A percentile compares a stretch with the other conserved stretches of the same genome.
Conservation (phyloP, 2,888 invertebrate genomes). For the Heliconius cydno region DNA sequence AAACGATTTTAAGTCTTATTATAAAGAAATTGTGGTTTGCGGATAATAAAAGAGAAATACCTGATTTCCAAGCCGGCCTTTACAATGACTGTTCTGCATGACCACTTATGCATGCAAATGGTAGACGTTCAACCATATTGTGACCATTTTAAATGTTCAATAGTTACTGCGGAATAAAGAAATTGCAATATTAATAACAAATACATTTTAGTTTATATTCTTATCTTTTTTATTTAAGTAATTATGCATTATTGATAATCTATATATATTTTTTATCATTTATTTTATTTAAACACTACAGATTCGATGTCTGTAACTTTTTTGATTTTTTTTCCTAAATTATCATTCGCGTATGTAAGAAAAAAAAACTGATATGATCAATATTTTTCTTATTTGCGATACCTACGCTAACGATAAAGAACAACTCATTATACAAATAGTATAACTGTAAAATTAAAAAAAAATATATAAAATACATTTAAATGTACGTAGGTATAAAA, state of each 20-base stretch:
- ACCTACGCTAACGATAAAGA: too few relatives aligned
- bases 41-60: conserved; percentile 31
- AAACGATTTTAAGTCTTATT: conserved; percentile 40
- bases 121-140: conserved; percentile 13
- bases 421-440: too few relatives aligned
- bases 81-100: conserved; percentile 46
- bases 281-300: too few relatives aligned
- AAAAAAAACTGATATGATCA: too few relatives aligned
- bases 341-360: too few relatives aligned
- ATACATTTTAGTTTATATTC: background rate
- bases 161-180: background rate
- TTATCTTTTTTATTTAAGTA: background rate
- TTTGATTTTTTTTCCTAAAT: too few relatives aligned
- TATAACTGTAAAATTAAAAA: too few relatives aligned
- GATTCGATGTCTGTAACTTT: too few relatives aligned
- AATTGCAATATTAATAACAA: background rate
- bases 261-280: too few relatives aligned
- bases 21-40: conserved; percentile 33
- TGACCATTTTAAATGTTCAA: conserved; percentile 6
- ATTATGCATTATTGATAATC: background rate
- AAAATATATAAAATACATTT: too few relatives aligned
- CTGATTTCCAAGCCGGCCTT: conserved; percentile 40
- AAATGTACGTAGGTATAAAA: too few relatives aligned
- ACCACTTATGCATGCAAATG: conserved; percentile 41
- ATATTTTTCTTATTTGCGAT: too few relatives aligned